A percentile compares a stretch with the other conserved stretches of the same genome.
Evolutionary conservation across 2,797 vertebrate genomes (phyloP).

Genomic region (Lagodon rhomboides): DNA sequence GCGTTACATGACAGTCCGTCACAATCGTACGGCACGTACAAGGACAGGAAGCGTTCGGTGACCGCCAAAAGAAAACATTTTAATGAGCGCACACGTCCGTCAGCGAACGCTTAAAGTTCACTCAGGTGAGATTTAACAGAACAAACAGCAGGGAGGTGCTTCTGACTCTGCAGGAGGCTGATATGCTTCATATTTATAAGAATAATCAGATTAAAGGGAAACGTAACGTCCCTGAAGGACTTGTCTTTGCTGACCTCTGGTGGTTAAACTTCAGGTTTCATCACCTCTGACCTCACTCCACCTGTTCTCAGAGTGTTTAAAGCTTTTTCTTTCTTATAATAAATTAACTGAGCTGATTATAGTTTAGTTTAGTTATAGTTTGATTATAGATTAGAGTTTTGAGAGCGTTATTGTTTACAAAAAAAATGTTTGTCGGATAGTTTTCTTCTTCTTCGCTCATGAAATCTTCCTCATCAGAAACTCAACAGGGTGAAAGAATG

Average conservation of each 20-base stretch:
- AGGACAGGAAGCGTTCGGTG: neutral
- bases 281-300: too few species aligned
- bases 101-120: neutral
- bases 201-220: neutral
- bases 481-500: too few species aligned
- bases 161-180: neutral
- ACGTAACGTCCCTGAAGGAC: neutral
- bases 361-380: too few species aligned
- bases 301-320: too few species aligned
- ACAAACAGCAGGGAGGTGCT: too few species aligned
- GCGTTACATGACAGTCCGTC: constrained; percentile 10
- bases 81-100: neutral
- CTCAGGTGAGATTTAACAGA: neutral
- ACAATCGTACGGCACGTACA: neutral
- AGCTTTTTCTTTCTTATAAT: too few species aligned
- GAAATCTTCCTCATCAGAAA: too few species aligned
- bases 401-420: too few species aligned
- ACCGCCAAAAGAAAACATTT: neutral
- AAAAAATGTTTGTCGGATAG: too few species aligned
- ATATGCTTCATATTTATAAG: neutral
- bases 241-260: neutral
- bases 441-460: too few species aligned
- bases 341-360: too few species aligned
- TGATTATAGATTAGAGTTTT: too few species aligned
- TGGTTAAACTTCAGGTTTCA: neutral